Evolutionary conservation across 2,888 invertebrate species (phyloP).

Genomic region (Trachelus troglodyta): DNA sequence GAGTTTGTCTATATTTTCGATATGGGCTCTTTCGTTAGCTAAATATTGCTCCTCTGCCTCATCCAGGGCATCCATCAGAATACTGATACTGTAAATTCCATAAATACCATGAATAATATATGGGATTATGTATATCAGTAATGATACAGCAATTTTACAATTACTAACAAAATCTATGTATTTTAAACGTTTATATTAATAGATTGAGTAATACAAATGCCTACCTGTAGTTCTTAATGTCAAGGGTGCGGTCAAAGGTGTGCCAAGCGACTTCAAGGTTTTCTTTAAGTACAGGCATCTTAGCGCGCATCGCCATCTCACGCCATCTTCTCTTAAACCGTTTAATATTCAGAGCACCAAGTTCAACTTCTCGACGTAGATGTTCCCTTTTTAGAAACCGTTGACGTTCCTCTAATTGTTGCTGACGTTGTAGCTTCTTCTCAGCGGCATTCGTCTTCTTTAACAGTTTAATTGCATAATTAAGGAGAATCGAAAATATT

Average conservation of each 20-base stretch:
- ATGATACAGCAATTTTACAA: not conserved
- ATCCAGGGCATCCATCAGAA: conserved; percentile 63
- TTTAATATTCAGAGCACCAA: conserved; percentile 56
- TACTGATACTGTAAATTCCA: conserved; percentile 45
- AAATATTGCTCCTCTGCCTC: conserved; percentile 64
- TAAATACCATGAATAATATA: not conserved
- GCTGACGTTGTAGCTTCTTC: conserved; percentile 36
- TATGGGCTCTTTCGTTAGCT: conserved; percentile 58
- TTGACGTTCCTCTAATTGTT: conserved; percentile 45
- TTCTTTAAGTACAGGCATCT: conserved; percentile 61
- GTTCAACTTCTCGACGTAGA: conserved; percentile 61
- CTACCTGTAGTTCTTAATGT: conserved; percentile 65
- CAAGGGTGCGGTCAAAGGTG: conserved; percentile 66
- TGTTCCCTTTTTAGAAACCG: conserved; percentile 53
- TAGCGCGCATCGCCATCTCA: conserved; percentile 60
- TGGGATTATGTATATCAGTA: not conserved
- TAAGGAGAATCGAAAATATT: not conserved
- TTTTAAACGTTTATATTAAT: not conserved
- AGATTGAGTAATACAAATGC: not conserved
- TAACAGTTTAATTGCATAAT: not conserved
- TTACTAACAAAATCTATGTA: not conserved
- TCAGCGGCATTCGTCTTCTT: conserved; percentile 36
- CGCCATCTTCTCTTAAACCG: conserved; percentile 61
- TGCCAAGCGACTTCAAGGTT: conserved; percentile 65
- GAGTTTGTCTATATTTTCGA: conserved; percentile 61